These are phyloP conservation scores for Zaprionus inermis DNA, from an alignment of 1,140 invertebrate species.

Conservation along the genomic window DNA sequence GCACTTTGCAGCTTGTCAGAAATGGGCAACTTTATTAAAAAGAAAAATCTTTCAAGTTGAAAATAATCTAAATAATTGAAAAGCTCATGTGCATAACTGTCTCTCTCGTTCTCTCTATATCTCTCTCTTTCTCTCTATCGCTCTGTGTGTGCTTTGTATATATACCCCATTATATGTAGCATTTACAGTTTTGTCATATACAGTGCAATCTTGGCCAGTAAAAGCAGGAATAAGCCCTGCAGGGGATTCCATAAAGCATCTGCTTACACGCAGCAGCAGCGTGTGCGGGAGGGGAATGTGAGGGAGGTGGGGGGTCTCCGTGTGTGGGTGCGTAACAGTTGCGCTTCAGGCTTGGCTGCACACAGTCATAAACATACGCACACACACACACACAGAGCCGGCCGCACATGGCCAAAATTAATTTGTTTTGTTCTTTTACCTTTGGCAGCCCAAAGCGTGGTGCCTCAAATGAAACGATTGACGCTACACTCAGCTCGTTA, in stretches of 20 bases:
- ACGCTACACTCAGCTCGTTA: slow-evolving; percentile 52
- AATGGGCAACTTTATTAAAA: background rate
- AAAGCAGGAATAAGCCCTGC: slow-evolving; percentile 34
- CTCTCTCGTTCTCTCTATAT: background rate
- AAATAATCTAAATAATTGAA: slow-evolving; percentile 8
- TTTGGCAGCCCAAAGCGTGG: slow-evolving; percentile 51
- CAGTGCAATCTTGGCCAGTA: background rate
- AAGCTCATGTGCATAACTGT: slow-evolving; percentile 6
- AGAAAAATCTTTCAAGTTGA: background rate
- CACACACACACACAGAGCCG: slow-evolving; percentile 34
- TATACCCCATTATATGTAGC: background rate
- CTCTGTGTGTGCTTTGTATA: background rate
- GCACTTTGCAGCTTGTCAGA: background rate
- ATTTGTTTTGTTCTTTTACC: slow-evolving; percentile 77
- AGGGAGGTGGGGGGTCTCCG: slow-evolving; percentile 1
- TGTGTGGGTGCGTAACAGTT: slow-evolving; percentile 30
- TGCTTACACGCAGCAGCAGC: slow-evolving; percentile 32
- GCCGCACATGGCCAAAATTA: slow-evolving; percentile 62
- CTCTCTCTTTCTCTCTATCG: too few relatives aligned
- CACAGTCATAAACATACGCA: slow-evolving; percentile 37
- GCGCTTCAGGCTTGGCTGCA: slow-evolving; percentile 30
- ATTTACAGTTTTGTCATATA: slow-evolving; percentile 2
- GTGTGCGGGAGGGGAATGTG: background rate
- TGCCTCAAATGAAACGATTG: slow-evolving; percentile 65
- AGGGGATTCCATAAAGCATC: slow-evolving; percentile 40